phyloP scores from a whole-genome alignment of 2,888 invertebrate species.

The Pogonocherus hispidulus region DNA sequence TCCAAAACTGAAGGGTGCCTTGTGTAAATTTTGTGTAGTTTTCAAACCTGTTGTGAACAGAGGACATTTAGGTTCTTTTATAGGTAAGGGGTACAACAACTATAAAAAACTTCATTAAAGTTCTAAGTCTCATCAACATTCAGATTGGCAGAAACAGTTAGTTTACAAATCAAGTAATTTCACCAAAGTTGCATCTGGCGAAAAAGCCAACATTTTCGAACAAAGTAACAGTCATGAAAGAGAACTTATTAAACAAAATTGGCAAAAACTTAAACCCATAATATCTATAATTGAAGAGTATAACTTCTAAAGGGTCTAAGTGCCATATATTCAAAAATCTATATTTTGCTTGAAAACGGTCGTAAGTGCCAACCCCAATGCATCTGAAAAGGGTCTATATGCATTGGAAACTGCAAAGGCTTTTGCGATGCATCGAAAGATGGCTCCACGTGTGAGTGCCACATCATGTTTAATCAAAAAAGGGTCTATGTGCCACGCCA shows the following conservation, averaged over 20 bases:
- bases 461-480: too few species aligned
- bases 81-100: neutral
- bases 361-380: too few species aligned
- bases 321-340: too few species aligned
- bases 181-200: neutral
- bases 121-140: neutral
- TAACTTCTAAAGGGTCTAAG: too few species aligned
- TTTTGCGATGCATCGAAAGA: too few species aligned
- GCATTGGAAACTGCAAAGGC: too few species aligned
- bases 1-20: constrained; percentile 5
- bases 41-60: constrained; percentile 1
- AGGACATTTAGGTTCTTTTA: constrained; percentile 9
- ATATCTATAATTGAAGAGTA: neutral
- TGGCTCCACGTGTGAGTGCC: too few species aligned
- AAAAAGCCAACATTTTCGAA: neutral
- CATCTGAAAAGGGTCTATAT: too few species aligned
- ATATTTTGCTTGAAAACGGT: too few species aligned
- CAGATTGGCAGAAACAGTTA: neutral
- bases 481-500: too few species aligned
- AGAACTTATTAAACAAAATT: neutral
- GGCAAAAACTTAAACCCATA: neutral
- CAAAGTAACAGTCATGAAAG: neutral
- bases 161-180: neutral
- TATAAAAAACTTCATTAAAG: constrained; percentile 3
- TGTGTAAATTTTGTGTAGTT: constrained; percentile 16